These are phyloP conservation scores for Pachydiplax longipennis DNA, from an alignment of 2,888 invertebrate species.

Conservation along the genomic window DNA sequence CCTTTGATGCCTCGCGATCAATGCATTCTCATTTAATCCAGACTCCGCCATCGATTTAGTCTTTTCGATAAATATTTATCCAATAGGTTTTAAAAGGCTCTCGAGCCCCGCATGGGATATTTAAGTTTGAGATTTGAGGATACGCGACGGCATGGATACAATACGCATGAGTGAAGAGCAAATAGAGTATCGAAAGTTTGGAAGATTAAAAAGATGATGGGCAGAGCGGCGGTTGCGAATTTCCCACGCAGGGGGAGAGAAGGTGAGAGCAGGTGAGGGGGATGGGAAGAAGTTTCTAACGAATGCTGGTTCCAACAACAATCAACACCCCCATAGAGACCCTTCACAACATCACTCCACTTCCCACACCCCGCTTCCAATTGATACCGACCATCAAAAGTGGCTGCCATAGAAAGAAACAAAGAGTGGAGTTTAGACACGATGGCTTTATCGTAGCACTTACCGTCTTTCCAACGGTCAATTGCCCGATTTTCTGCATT, in stretches of 20 bases:
- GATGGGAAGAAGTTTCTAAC: neutral
- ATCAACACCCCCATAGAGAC: neutral
- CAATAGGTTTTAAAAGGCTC: too few relatives aligned
- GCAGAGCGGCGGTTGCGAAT: neutral
- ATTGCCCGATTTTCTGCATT: neutral
- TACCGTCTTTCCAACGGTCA: neutral
- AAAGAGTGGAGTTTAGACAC: neutral
- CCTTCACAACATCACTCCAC: neutral
- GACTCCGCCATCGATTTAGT: too few relatives aligned
- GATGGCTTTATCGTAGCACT: neutral
- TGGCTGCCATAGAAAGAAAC: neutral
- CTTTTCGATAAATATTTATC: too few relatives aligned
- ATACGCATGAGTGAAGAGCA: neutral
- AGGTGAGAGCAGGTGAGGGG: neutral
- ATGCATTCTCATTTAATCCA: too few relatives aligned
- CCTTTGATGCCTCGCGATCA: too few relatives aligned
- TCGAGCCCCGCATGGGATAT: too few relatives aligned
- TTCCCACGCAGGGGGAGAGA: neutral
- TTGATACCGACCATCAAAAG: neutral
- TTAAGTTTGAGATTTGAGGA: too few relatives aligned
- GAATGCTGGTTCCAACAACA: neutral
- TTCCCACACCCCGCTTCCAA: neutral
- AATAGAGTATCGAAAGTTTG: neutral
- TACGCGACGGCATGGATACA: too few relatives aligned
- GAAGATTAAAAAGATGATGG: neutral